These are phyloP conservation scores for Lordiphosa fenestrarum DNA, from an alignment of 2,888 invertebrate species.

Conservation along the genomic window DNA sequence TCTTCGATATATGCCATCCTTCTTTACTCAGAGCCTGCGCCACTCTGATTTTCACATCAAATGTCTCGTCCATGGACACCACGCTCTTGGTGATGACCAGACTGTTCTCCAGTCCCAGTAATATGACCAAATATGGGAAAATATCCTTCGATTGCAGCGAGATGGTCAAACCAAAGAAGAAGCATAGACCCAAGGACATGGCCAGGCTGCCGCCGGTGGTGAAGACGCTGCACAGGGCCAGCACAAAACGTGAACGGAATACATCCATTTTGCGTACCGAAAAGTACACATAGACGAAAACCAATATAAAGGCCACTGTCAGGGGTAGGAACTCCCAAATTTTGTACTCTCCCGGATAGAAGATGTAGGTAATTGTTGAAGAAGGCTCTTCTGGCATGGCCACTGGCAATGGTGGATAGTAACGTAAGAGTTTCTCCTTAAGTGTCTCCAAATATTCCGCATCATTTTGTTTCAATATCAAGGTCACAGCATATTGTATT, in stretches of 20 bases:
- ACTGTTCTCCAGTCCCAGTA: constrained; percentile 96
- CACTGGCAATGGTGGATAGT: constrained; percentile 85
- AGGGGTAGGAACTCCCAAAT: constrained; percentile 92
- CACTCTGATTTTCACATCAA: constrained; percentile 96
- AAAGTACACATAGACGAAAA: constrained; percentile 96
- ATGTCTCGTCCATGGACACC: constrained; percentile 93
- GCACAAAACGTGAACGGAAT: constrained; percentile 79
- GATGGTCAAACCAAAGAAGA: constrained; percentile 91
- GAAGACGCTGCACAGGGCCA: constrained; percentile 94
- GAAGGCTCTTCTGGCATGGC: constrained; percentile 44
- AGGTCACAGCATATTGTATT: constrained; percentile 93
- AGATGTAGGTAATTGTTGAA: constrained; percentile 83
- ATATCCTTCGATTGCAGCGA: constrained; percentile 93
- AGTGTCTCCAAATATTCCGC: constrained; percentile 89
- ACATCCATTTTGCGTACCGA: constrained; percentile 94
- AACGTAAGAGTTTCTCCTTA: constrained; percentile 84
- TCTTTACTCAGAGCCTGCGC: constrained; percentile 98
- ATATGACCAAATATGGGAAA: constrained; percentile 96
- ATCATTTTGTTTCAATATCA: constrained; percentile 91
- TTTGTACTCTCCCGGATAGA: constrained; percentile 94
- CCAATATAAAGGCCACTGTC: constrained; percentile 89
- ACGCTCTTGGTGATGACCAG: constrained; percentile 95
- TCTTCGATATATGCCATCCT: constrained; percentile 98
- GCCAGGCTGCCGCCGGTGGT: constrained; percentile 93
- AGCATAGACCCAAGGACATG: constrained; percentile 95